A percentile compares a stretch with the other conserved stretches of the same genome.
Conservation (phyloP, 2,113 vertebrate species). For the Spheniscus mendiculus region DNA sequence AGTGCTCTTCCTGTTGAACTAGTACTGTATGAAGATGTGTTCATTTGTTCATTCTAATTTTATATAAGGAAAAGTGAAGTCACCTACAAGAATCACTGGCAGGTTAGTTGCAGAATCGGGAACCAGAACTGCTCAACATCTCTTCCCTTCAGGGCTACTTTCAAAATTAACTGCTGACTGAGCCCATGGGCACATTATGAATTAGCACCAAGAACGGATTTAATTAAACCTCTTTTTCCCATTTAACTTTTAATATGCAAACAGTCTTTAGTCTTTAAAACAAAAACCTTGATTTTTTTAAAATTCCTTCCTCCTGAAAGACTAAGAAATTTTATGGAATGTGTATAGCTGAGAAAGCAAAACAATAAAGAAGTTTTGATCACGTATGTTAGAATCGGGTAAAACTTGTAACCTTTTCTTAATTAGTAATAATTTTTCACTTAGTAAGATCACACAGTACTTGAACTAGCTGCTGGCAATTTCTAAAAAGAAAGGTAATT, state of each 20-base stretch:
- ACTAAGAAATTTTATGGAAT: background rate
- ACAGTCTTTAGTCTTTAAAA: slow-evolving; percentile 6
- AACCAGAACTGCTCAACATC: background rate
- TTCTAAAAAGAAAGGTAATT: slow-evolving; percentile 66
- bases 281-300: background rate
- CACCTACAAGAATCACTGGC: background rate
- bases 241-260: slow-evolving; percentile 5
- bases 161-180: background rate
- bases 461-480: slow-evolving; percentile 43
- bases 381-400: background rate
- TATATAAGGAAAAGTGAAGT: background rate
- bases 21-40: background rate
- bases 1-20: background rate
- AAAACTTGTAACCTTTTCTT: slow-evolving; percentile 38
- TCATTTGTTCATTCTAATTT: background rate
- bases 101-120: background rate
- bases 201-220: background rate
- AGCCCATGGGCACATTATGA: background rate
- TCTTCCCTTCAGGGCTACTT: background rate
- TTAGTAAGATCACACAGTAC: slow-evolving; percentile 44
- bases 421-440: slow-evolving; percentile 62
- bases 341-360: background rate
- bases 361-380: slow-evolving; percentile 17
- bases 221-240: background rate
- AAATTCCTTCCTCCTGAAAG: background rate